Conservation (phyloP, 2,888 invertebrate species). For the Chloroclysta siterata region DNA sequence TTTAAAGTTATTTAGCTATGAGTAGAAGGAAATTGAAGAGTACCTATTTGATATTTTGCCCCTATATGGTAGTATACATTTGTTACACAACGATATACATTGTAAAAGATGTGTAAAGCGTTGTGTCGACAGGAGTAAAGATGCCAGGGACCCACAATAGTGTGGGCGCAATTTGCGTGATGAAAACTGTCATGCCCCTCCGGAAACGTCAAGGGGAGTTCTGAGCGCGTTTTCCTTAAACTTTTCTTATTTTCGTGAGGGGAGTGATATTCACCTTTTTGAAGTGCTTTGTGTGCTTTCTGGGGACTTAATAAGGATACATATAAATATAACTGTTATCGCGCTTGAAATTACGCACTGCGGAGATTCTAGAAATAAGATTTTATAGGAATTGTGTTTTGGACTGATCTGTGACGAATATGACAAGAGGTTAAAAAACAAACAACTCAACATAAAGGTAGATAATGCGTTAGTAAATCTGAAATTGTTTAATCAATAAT, state of each 20-base stretch:
- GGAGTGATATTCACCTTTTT: slow-evolving; percentile 14
- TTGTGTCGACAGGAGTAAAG: slow-evolving; percentile 1
- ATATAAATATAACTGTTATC: background rate
- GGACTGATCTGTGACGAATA: background rate
- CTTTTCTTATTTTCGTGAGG: slow-evolving; percentile 11
- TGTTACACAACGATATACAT: background rate
- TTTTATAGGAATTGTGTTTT: no score
- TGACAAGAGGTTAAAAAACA: background rate
- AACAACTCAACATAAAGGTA: background rate
- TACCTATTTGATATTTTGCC: no score
- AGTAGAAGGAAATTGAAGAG: no score
- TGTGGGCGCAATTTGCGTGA: slow-evolving; percentile 28
- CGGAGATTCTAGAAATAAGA: background rate
- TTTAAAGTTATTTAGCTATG: no score
- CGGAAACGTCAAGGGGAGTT: slow-evolving; percentile 10
- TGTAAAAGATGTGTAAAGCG: background rate
- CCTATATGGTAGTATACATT: background rate
- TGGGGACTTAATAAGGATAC: background rate
- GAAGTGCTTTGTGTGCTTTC: slow-evolving; percentile 16
- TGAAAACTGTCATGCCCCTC: slow-evolving; percentile 31
- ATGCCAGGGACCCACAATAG: slow-evolving; percentile 24
- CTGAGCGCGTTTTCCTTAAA: slow-evolving; percentile 14
- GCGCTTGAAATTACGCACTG: background rate
- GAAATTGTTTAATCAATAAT: no score
- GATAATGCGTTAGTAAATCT: background rate